A percentile compares a stretch with the other conserved stretches of the same genome.
Conservation (phyloP, 2,888 invertebrate genomes). For the Ceraclea dissimilis region DNA sequence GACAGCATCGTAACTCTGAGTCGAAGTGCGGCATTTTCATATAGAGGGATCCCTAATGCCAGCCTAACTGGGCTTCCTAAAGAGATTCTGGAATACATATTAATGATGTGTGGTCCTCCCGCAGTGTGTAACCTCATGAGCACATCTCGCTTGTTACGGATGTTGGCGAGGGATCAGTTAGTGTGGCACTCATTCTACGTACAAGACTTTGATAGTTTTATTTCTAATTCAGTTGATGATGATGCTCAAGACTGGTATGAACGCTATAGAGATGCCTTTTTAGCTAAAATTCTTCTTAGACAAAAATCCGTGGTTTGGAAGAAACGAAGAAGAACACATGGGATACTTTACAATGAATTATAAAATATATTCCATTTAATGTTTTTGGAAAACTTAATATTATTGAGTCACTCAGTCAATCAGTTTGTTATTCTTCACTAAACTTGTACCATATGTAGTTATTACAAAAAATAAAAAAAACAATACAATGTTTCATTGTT, state of each 20-base stretch:
- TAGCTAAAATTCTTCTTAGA: not conserved
- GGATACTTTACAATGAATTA: too few species aligned
- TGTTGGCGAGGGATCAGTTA: constrained; percentile 15
- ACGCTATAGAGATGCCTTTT: constrained; percentile 5
- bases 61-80: constrained; percentile 43
- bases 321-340: not conserved
- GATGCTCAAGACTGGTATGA: constrained; percentile 3
- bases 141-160: constrained; percentile 32
- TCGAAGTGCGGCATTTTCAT: constrained; percentile 46
- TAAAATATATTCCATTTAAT: too few species aligned
- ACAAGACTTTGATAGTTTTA: not conserved
- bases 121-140: constrained; percentile 35
- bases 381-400: too few species aligned
- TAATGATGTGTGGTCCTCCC: constrained; percentile 32
- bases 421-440: too few species aligned
- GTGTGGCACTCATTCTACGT: constrained; percentile 18
- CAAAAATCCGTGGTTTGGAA: not conserved
- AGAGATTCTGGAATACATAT: constrained; percentile 37
- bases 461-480: too few species aligned
- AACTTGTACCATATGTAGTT: too few species aligned
- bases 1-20: constrained; percentile 48
- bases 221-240: not conserved
- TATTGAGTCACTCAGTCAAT: too few species aligned
- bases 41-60: constrained; percentile 42
- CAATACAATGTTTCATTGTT: too few species aligned